A percentile compares a stretch with the other conserved stretches of the same genome.
Evolutionary conservation across 92 coral and sea anemone species (phyloP).

Genomic region (Siderastrea siderea): DNA sequence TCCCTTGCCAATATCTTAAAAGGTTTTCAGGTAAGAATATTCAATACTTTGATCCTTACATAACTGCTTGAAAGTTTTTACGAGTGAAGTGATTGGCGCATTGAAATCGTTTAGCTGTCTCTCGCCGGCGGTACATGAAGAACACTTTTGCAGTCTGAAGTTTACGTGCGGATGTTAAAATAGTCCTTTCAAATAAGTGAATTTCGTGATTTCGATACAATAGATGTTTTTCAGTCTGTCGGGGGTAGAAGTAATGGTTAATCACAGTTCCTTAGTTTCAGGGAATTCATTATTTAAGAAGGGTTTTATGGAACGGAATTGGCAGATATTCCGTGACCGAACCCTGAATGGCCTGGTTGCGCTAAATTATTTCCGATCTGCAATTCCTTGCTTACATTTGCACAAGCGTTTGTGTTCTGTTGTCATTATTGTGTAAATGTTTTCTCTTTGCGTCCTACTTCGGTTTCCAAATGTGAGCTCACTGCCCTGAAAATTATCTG

Average conservation of each 20-base stretch:
- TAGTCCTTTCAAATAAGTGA: not conserved
- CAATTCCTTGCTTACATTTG: not conserved
- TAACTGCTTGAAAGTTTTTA: not conserved
- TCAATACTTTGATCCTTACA: not conserved
- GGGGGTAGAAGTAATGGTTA: not conserved
- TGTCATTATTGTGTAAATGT: conserved; percentile 7
- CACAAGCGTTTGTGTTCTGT: conserved; percentile 21
- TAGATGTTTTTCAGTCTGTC: not conserved
- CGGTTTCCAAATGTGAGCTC: not conserved
- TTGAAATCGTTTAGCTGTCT: not conserved
- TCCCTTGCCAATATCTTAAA: conserved; percentile 34
- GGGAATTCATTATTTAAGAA: not conserved
- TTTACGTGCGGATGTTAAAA: conserved; percentile 5
- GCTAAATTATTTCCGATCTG: not conserved
- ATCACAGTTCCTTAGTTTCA: not conserved
- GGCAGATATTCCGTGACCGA: not conserved
- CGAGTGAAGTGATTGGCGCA: too few relatives aligned
- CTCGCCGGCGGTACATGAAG: not conserved
- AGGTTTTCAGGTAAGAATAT: conserved; percentile 53
- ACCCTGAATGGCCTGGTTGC: not conserved
- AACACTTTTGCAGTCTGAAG: not conserved
- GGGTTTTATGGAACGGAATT: not conserved
- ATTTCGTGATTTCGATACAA: not conserved
- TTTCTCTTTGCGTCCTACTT: conserved; percentile 4
- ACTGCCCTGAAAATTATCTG: not conserved